Conservation (phyloP, 2,888 invertebrate species). For the Eupithecia insigniata region DNA sequence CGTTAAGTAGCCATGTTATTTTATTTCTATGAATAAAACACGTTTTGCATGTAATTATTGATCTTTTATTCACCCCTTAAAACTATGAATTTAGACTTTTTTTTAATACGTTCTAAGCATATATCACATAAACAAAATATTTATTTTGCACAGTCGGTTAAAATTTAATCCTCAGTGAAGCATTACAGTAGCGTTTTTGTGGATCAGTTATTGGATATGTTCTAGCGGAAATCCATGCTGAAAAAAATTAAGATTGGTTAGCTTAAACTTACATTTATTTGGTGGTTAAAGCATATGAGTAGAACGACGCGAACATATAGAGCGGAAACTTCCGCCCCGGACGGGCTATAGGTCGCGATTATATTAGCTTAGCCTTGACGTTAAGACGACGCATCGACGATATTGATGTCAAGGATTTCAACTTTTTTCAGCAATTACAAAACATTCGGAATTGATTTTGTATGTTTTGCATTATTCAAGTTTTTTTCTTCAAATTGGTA, state of each 20-base stretch:
- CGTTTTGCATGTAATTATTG: conserved; percentile 53
- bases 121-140: neutral
- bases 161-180: neutral
- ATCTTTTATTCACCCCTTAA: conserved; percentile 43
- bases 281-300: too few relatives aligned
- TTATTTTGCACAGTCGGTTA: neutral
- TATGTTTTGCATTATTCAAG: too few relatives aligned
- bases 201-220: neutral
- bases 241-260: neutral
- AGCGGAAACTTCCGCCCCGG: too few relatives aligned
- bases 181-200: conserved; percentile 3
- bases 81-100: neutral
- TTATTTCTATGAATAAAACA: conserved; percentile 54
- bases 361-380: too few relatives aligned
- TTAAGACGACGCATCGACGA: too few relatives aligned
- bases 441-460: too few relatives aligned
- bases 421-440: too few relatives aligned
- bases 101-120: neutral
- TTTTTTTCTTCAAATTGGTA: too few relatives aligned
- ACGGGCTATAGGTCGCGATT: too few relatives aligned
- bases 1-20: conserved; percentile 46
- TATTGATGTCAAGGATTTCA: too few relatives aligned
- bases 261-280: neutral
- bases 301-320: too few relatives aligned
- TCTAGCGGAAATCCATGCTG: conserved; percentile 11